phyloP scores from a whole-genome alignment of 2,113 vertebrate species.

The Manacus vitellinus region DNA sequence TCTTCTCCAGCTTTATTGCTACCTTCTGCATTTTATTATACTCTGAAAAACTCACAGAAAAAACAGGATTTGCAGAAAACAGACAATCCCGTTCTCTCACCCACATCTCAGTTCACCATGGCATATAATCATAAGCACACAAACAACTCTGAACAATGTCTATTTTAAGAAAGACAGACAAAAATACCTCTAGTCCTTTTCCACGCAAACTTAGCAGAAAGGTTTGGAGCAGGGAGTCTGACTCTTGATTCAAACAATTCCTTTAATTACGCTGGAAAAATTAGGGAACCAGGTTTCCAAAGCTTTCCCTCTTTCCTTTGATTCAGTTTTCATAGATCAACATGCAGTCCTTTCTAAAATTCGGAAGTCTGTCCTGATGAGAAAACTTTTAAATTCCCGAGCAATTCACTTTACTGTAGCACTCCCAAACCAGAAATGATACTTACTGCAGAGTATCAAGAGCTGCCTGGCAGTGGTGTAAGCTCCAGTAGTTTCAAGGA shows the following conservation, averaged over 20 bases:
- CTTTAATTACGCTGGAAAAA: slow-evolving; percentile 8
- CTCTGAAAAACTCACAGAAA: not conserved
- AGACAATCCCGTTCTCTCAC: not conserved
- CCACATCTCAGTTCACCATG: not conserved
- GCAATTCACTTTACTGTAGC: slow-evolving; percentile 3
- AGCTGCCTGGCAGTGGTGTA: not conserved
- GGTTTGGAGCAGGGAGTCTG: not conserved
- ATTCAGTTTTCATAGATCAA: not conserved
- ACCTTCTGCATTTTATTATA: not conserved
- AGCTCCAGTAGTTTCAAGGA: slow-evolving; percentile 63
- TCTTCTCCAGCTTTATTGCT: not conserved
- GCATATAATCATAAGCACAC: not conserved
- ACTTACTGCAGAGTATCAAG: slow-evolving; percentile 71
- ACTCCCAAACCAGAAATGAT: slow-evolving; percentile 55
- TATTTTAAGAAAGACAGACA: slow-evolving; percentile 16
- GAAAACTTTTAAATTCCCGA: slow-evolving; percentile 65
- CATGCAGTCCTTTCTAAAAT: slow-evolving; percentile 35
- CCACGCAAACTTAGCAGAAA: not conserved
- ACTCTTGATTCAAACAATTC: slow-evolving; percentile 2
- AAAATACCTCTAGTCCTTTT: slow-evolving; percentile 30
- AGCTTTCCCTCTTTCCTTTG: not conserved
- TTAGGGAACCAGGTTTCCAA: slow-evolving; percentile 10
- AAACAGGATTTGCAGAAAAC: slow-evolving; percentile 6
- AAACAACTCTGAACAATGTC: not conserved
- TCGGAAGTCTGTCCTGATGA: slow-evolving; percentile 27